Conservation (phyloP, 2,888 invertebrate genomes). For the Pomacea canaliculata region DNA sequence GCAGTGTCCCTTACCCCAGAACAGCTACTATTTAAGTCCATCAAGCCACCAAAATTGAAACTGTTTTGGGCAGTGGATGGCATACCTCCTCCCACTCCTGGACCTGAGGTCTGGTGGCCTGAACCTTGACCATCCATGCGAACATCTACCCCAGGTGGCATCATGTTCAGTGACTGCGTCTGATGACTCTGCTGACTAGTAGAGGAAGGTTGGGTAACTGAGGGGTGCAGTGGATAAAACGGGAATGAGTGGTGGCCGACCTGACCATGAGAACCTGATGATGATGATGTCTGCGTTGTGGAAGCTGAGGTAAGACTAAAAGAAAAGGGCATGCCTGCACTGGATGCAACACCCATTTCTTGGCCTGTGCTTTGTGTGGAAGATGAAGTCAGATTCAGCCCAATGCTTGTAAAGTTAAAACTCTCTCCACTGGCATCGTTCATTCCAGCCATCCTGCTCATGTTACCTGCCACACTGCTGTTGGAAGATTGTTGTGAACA, state of each 20-base stretch:
- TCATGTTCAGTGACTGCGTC: slow-evolving; percentile 19
- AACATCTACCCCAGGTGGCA: slow-evolving; percentile 25
- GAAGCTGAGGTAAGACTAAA: slow-evolving; percentile 41
- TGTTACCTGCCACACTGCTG: slow-evolving; percentile 7
- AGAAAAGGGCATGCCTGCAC: slow-evolving; percentile 32
- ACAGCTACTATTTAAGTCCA: slow-evolving; percentile 12
- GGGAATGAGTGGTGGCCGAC: slow-evolving; percentile 42
- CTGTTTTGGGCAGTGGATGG: slow-evolving; percentile 31
- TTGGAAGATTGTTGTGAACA: slow-evolving; percentile 32
- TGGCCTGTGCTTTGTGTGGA: slow-evolving; percentile 38
- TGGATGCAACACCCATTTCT: slow-evolving; percentile 23
- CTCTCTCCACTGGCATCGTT: slow-evolving; percentile 43
- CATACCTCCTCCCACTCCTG: background rate
- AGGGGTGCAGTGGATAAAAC: slow-evolving; percentile 42
- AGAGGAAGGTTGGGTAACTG: slow-evolving; percentile 22
- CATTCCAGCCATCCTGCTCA: slow-evolving; percentile 35
- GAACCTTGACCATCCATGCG: slow-evolving; percentile 40
- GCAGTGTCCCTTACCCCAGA: slow-evolving; percentile 3
- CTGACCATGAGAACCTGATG: slow-evolving; percentile 40
- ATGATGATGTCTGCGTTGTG: slow-evolving; percentile 38
- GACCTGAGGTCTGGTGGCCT: slow-evolving; percentile 31
- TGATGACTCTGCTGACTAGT: slow-evolving; percentile 21
- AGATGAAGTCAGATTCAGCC: slow-evolving; percentile 53
- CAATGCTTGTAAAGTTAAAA: slow-evolving; percentile 57
- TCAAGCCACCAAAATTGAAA: slow-evolving; percentile 21